Evolutionary conservation across 37 sponge, comb jelly and placozoan species (phyloP).

Genomic region (Axinella damicornis): DNA sequence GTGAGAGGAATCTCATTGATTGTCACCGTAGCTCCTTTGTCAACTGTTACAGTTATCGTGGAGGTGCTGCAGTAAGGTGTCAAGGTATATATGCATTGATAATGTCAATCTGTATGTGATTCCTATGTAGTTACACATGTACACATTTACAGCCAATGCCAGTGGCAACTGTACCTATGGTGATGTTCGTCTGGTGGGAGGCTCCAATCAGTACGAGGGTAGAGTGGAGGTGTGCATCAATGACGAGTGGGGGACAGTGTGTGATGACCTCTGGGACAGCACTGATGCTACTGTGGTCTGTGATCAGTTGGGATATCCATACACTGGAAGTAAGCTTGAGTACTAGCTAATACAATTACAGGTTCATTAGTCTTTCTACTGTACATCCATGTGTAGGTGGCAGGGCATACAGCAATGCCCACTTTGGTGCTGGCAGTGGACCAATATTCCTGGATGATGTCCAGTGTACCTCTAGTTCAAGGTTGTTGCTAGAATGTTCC

Average conservation of each 20-base stretch:
- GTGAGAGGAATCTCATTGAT: constrained; percentile 9
- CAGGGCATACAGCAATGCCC: background rate
- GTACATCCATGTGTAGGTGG: background rate
- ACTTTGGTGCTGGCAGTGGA: background rate
- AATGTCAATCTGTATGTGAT: too few relatives aligned
- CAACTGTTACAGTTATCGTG: too few relatives aligned
- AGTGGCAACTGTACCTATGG: background rate
- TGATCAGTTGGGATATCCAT: background rate
- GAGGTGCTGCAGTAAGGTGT: constrained; percentile 1
- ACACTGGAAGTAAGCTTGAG: background rate
- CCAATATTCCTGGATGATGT: constrained; percentile 8
- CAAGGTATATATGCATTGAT: too few relatives aligned
- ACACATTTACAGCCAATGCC: background rate
- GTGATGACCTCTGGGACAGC: constrained; percentile 13
- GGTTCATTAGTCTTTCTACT: too few relatives aligned
- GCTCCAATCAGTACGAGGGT: background rate
- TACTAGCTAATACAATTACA: too few relatives aligned
- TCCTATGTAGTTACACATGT: too few relatives aligned
- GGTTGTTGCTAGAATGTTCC: background rate
- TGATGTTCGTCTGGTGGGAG: constrained; percentile 18
- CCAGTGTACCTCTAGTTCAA: background rate
- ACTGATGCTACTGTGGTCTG: constrained; percentile 19
- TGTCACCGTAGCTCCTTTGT: background rate
- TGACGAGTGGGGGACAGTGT: constrained; percentile 1
- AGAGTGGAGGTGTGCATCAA: constrained; percentile 22